A percentile compares a stretch with the other conserved stretches of the same genome.
Conservation (phyloP, 2,797 vertebrate genomes). For the Hafferia zeledoni region DNA sequence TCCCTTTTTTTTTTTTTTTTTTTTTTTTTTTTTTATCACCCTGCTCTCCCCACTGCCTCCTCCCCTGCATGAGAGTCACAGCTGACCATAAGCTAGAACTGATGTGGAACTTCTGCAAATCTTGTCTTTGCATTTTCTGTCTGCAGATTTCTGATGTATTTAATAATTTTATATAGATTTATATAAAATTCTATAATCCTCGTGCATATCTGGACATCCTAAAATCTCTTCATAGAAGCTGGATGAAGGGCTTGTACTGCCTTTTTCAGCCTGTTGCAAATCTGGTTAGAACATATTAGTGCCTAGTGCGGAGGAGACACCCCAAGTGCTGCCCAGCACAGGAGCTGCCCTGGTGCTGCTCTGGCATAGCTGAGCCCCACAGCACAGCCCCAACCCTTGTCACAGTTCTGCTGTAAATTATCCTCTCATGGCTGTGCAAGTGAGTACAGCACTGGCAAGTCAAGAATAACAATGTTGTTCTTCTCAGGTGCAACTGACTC, state of each 20-base stretch:
- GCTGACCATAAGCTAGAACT: neutral
- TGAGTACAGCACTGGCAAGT: neutral
- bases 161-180: too few relatives aligned
- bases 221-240: neutral
- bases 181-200: neutral
- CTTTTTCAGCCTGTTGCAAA: neutral
- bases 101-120: neutral
- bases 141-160: neutral
- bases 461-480: neutral
- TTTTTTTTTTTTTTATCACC: neutral
- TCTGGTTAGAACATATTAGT: neutral
- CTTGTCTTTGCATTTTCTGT: neutral
- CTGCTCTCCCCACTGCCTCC: neutral
- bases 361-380: neutral
- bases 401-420: neutral
- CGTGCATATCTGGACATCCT: neutral
- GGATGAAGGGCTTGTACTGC: neutral
- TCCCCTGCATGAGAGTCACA: neutral
- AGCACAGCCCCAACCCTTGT: neutral
- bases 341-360: neutral
- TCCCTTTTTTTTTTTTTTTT: too few relatives aligned
- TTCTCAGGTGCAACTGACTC: conserved; percentile 26
- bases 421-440: neutral
- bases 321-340: rapidly evolving
- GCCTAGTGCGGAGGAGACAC: neutral